Conservation (phyloP, 2,113 vertebrate species). For the Paradoxurus hermaphroditus region DNA sequence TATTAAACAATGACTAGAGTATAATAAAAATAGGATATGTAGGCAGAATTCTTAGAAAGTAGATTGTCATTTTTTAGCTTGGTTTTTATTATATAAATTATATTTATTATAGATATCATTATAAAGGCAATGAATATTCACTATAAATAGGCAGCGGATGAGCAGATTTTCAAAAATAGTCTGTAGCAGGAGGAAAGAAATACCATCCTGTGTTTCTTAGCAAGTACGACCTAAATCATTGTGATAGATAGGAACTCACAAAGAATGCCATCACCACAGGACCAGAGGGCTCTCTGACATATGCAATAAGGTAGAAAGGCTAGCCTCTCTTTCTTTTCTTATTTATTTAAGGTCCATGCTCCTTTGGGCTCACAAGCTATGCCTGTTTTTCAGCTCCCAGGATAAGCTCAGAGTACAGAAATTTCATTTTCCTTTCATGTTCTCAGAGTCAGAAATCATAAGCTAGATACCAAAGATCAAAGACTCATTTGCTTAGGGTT, state of each 20-base stretch:
- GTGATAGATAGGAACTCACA: not conserved
- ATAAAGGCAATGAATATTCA: not conserved
- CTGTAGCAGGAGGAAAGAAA: not conserved
- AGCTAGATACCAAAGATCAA: not conserved
- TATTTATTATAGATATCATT: not conserved
- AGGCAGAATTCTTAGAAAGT: not conserved
- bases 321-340: not conserved
- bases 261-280: not conserved
- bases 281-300: not conserved
- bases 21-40: not conserved
- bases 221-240: not conserved
- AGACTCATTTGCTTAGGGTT: not conserved
- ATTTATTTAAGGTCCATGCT: not conserved
- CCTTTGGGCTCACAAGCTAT: not conserved
- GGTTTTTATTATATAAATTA: not conserved
- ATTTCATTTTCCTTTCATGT: not conserved
- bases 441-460: not conserved
- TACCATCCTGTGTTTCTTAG: not conserved
- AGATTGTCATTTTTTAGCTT: not conserved
- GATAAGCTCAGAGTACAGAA: not conserved
- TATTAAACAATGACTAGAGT: not conserved
- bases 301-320: not conserved
- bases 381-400: not conserved
- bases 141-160: not conserved
- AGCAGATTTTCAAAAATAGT: not conserved